Evolutionary conservation across 2,888 invertebrate species (phyloP).

Genomic region (Noctuana brunneofusca): DNA sequence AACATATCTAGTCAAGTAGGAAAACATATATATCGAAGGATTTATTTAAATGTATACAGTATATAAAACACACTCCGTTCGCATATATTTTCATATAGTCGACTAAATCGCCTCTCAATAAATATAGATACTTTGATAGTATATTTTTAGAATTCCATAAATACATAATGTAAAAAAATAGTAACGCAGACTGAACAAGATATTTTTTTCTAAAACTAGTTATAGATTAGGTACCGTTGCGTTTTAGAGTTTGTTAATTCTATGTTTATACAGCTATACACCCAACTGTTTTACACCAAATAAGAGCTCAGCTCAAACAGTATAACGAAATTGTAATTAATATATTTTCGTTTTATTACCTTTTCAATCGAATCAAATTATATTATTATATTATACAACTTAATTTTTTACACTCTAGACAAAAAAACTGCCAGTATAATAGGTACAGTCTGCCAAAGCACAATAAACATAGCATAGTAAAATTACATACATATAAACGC

Average conservation of each 20-base stretch:
- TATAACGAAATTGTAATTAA: conserved; percentile 6
- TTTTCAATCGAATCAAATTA: neutral
- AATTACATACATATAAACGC: conserved; percentile 18
- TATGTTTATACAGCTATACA: conserved; percentile 5
- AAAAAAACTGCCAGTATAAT: conserved; percentile 28
- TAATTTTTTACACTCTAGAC: conserved; percentile 8
- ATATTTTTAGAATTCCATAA: conserved; percentile 32
- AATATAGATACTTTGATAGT: conserved; percentile 30
- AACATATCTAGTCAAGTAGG: conserved; percentile 82
- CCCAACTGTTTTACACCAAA: neutral
- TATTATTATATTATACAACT: neutral
- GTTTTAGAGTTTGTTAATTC: conserved; percentile 3
- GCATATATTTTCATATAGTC: conserved; percentile 71
- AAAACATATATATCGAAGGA: conserved; percentile 58
- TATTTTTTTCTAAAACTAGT: conserved; percentile 30
- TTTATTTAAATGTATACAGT: conserved; percentile 67
- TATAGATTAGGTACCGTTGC: conserved; percentile 19
- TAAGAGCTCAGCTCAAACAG: conserved; percentile 9
- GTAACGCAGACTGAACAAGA: conserved; percentile 32
- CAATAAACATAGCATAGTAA: conserved; percentile 29
- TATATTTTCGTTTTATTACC: conserved; percentile 2
- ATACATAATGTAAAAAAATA: conserved; percentile 22
- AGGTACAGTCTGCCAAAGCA: conserved; percentile 34
- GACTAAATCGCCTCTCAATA: conserved; percentile 25
- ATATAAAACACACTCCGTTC: conserved; percentile 66